phyloP scores from a whole-genome alignment of 2,888 invertebrate genomes.

The Leptinotarsa haldemani region DNA sequence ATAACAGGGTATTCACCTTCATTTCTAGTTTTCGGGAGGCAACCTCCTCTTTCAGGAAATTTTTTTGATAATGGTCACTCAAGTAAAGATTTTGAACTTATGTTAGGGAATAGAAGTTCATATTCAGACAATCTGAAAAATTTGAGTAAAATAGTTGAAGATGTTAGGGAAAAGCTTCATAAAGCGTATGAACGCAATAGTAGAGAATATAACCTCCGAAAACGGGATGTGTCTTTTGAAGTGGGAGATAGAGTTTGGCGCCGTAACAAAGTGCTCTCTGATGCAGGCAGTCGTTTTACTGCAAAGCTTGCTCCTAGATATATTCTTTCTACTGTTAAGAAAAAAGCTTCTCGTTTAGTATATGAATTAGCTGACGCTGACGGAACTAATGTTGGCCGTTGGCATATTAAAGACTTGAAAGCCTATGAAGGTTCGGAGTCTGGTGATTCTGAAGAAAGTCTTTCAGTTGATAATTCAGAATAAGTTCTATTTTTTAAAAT shows the following conservation, averaged over 20 bases:
- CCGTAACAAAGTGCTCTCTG: conserved; percentile 6
- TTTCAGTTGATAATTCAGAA: not conserved
- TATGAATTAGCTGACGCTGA: conserved; percentile 5
- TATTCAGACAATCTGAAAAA: not conserved
- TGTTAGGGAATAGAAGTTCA: not conserved
- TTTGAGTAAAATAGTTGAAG: conserved; percentile 18
- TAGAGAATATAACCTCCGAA: conserved; percentile 36
- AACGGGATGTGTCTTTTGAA: conserved; percentile 24
- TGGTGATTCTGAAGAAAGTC: too few relatives aligned
- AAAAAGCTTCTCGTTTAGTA: not conserved
- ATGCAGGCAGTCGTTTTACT: not conserved
- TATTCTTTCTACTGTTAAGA: conserved; percentile 31
- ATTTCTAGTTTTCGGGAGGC: conserved; percentile 32
- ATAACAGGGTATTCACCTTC: conserved; percentile 46
- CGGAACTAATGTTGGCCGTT: conserved; percentile 12
- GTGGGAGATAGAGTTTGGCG: conserved; percentile 29
- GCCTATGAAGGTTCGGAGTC: not conserved
- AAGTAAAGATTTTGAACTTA: conserved; percentile 1
- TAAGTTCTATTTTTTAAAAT: not conserved
- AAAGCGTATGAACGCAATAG: conserved; percentile 30
- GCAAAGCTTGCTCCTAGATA: conserved; percentile 26
- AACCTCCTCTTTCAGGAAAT: conserved; percentile 27
- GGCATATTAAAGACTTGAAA: conserved; percentile 18
- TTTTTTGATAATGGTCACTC: conserved; percentile 25
- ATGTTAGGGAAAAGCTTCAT: conserved; percentile 23